A percentile compares a stretch with the other conserved stretches of the same genome.
Conservation (phyloP, 2,797 vertebrate species). For the Corythornis leucogaster region DNA sequence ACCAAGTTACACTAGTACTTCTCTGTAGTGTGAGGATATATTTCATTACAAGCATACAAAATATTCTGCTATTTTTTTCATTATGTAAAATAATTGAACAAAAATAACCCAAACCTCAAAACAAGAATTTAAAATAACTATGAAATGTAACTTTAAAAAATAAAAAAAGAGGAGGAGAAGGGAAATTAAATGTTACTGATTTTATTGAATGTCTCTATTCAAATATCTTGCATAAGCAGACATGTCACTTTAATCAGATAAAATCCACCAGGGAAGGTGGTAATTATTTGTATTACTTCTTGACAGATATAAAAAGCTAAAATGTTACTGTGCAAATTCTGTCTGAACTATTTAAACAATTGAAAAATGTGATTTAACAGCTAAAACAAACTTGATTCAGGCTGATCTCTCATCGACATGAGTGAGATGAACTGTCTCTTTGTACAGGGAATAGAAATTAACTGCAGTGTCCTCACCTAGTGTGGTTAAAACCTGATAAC, state of each 20-base stretch:
- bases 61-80: background rate
- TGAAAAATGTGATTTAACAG: constrained; percentile 65
- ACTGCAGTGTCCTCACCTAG: background rate
- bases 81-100: background rate
- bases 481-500: background rate
- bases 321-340: constrained; percentile 68
- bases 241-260: constrained; percentile 69
- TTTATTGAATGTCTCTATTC: constrained; percentile 61
- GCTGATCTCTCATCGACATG: background rate
- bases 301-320: constrained; percentile 64
- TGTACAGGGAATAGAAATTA: constrained; percentile 18
- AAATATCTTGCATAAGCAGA: constrained; percentile 65
- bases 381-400: constrained; percentile 67
- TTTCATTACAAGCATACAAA: background rate
- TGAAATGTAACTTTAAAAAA: constrained; percentile 4
- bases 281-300: constrained; percentile 70
- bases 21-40: background rate
- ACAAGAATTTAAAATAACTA: constrained; percentile 19
- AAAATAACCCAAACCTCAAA: background rate
- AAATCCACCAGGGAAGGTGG: constrained; percentile 46
- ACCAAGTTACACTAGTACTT: background rate
- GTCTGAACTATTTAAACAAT: constrained; percentile 65
- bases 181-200: constrained; percentile 48
- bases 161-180: background rate
- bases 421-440: background rate